Evolutionary conservation across 2,797 vertebrate species (phyloP), one percentile per base, ranked within the genome.

Genomic region (Alca torda): DNA sequence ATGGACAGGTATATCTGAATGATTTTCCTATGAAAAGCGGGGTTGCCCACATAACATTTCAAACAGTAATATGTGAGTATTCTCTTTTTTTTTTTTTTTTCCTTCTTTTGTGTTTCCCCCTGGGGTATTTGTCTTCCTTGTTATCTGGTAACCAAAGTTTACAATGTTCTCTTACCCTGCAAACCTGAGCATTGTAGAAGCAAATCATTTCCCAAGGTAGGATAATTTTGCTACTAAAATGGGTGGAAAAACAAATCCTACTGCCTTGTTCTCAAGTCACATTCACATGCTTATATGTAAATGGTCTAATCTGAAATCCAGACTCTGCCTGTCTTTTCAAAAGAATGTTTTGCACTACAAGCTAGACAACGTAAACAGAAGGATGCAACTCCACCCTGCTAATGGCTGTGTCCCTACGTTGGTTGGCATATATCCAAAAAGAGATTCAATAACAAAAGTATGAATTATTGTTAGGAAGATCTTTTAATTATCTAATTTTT

Each of bases 51-150:
- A 94, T 99, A 97, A 98, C 96, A 35, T 99, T 98, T 95, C 98
- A 98, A 76, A 99, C 99, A n/a, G 93, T 98, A 85, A 98, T 99
- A 95, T 93, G 99, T 99, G 96, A 99, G 99, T 99, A 97, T 93
- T 81, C 26, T 76, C 24, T 81, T 67, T 54, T 54, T 14, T 48
- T 72, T 35, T 35, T 41, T 76, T 69, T 25, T 20, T 23, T 23
- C 24, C 6, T 21, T 48, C 21, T 48, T 48, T 48, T 48, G 46
- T 48, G 46, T 48, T 14, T 3, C 5, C 14, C 25, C n/a, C 13
- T 43, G 17, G n/a, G 18, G 14, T 75, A 16, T 87, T 84, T 95
- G 54, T 16, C 57, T 96, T 73, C 57, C 72, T 9, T 94, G 33
- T 72, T 94, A 64, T 65, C 57, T 61, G n/a, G 18, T 67, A 84